These are phyloP conservation scores for Heliopora coerulea DNA, from an alignment of 92 coral and sea anemone species.

Conservation along the genomic window DNA sequence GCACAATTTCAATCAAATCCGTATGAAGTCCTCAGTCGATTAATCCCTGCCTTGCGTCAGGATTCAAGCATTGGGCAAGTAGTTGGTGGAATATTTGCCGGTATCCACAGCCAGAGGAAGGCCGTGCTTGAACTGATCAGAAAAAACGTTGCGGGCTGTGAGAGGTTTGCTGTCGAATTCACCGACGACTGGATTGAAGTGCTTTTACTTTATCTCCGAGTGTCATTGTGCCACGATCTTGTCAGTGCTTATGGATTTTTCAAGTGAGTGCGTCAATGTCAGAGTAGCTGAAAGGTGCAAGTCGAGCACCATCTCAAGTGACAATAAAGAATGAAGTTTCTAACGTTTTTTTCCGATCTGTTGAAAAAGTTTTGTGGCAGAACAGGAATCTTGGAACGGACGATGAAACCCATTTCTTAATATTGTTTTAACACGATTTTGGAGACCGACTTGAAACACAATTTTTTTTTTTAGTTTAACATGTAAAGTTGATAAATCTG, in stretches of 20 bases:
- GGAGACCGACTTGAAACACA: too few relatives aligned
- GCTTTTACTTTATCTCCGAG: slow-evolving; percentile 11
- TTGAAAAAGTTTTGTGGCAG: too few relatives aligned
- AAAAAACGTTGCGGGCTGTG: neutral
- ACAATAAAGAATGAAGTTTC: too few relatives aligned
- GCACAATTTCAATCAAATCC: slow-evolving; percentile 12
- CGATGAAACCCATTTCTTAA: too few relatives aligned
- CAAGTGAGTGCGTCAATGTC: neutral
- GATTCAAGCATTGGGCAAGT: neutral
- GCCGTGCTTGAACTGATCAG: slow-evolving; percentile 9
- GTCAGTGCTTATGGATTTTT: slow-evolving; percentile 10
- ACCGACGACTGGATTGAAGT: slow-evolving; percentile 8
- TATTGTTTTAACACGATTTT: too few relatives aligned
- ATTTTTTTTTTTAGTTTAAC: too few relatives aligned
- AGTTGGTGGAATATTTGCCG: neutral
- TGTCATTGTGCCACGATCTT: slow-evolving; percentile 31
- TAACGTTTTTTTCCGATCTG: too few relatives aligned
- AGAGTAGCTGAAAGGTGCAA: too few relatives aligned
- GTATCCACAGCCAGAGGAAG: slow-evolving; percentile 1
- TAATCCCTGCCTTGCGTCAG: neutral
- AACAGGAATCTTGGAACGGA: too few relatives aligned
- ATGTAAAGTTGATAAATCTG: too few relatives aligned
- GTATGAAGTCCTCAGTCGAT: neutral
- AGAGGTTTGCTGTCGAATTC: slow-evolving; percentile 17
- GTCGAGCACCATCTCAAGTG: too few relatives aligned